A percentile compares a stretch with the other conserved stretches of the same genome.
Evolutionary conservation across 2,888 invertebrate species (phyloP).

Genomic region (Sarcophaga variegata): DNA sequence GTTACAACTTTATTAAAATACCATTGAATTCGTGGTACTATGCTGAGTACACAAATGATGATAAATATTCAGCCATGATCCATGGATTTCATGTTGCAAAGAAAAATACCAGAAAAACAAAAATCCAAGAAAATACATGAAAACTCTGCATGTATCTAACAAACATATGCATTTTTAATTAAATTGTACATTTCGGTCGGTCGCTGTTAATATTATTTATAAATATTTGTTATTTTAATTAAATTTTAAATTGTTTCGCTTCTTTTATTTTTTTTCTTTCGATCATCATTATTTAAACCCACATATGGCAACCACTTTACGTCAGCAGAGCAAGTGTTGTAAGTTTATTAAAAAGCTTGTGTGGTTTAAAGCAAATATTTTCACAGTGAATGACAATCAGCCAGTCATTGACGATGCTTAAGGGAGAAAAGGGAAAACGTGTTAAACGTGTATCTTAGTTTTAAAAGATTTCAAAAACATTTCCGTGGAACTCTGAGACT

Average conservation of each 20-base stretch:
- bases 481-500: no score
- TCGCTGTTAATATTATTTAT: slow-evolving; percentile 11
- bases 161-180: slow-evolving; percentile 69
- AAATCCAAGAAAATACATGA: background rate
- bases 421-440: no score
- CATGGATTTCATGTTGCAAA: background rate
- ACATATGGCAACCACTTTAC: background rate
- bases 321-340: no score
- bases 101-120: slow-evolving; percentile 16
- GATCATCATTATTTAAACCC: background rate
- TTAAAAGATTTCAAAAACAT: no score
- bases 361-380: no score
- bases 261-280: no score
- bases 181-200: slow-evolving; percentile 53
- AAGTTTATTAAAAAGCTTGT: no score
- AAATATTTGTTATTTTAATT: slow-evolving; percentile 40
- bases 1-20: no score
- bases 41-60: background rate
- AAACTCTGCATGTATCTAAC: slow-evolving; percentile 24
- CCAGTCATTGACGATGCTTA: no score
- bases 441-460: no score
- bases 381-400: no score
- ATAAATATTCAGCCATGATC: slow-evolving; percentile 1
- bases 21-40: no score
- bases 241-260: slow-evolving; percentile 30